phyloP scores from a whole-genome alignment of 2,797 vertebrate genomes.

The Neoniphon sammara region DNA sequence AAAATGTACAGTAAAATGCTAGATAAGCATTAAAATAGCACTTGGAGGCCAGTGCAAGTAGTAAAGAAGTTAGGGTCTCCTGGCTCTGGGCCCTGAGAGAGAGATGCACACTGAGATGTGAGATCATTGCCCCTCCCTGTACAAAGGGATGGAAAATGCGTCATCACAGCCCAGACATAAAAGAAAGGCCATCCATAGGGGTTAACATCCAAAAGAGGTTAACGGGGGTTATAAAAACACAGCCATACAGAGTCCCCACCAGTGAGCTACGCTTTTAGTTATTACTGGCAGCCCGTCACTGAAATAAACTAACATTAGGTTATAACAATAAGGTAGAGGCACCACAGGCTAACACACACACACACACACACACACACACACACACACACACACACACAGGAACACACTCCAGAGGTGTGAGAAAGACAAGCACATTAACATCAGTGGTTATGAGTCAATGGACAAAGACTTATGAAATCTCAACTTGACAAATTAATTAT shows the following conservation, averaged over 20 bases:
- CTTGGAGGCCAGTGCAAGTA: not conserved
- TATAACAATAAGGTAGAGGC: conserved; percentile 48
- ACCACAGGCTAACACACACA: conserved; percentile 47
- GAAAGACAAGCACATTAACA: conserved; percentile 8
- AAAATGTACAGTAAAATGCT: not conserved
- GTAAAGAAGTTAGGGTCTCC: conserved; percentile 20
- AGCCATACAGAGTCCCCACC: conserved; percentile 57
- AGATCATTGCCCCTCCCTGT: conserved; percentile 65
- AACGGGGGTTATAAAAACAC: conserved; percentile 73
- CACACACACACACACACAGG: conserved; percentile 45
- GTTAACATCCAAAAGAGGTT: conserved; percentile 66
- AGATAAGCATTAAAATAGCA: conserved; percentile 12
- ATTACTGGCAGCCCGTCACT: conserved; percentile 60
- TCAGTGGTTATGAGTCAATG: conserved; percentile 62
- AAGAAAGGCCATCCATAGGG: conserved; percentile 58
- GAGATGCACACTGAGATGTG: conserved; percentile 68
- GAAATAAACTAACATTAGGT: conserved; percentile 65
- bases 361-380: conserved; percentile 46
- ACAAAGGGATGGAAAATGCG: conserved; percentile 72
- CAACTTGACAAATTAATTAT: not conserved
- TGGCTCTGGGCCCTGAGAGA: not conserved
- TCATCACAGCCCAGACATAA: conserved; percentile 72
- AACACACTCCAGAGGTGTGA: conserved; percentile 43
- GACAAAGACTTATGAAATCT: conserved; percentile 60
- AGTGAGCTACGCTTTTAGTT: conserved; percentile 51